These are phyloP conservation scores for Heliconius charithonia DNA, from an alignment of 2,888 invertebrate genomes.

Conservation along the genomic window DNA sequence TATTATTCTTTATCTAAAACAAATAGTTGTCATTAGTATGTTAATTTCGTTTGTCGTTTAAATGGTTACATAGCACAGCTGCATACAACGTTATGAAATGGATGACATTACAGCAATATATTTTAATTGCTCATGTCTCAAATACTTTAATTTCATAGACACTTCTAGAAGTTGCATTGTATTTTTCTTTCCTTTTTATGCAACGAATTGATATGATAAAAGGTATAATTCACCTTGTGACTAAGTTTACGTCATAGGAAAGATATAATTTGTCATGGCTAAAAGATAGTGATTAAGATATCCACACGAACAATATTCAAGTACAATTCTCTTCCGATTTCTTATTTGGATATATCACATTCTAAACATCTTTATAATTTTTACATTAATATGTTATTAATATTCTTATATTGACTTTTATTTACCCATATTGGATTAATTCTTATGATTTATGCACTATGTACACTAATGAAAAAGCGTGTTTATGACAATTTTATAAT, in stretches of 20 bases:
- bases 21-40: constrained; percentile 9
- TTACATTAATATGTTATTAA: not conserved
- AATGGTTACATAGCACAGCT: constrained; percentile 22
- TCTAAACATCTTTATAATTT: not conserved
- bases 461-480: constrained; percentile 72
- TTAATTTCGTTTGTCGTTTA: constrained; percentile 11
- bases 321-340: not conserved
- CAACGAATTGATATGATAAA: constrained; percentile 34
- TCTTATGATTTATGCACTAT: not conserved
- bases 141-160: constrained; percentile 14
- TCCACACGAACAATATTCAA: not conserved
- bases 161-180: constrained; percentile 15
- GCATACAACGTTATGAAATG: constrained; percentile 39
- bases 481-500: constrained; percentile 51
- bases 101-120: constrained; percentile 18
- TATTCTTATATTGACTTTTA: not conserved
- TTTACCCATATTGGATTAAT: not conserved
- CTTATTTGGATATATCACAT: not conserved
- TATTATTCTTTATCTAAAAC: constrained; percentile 33
- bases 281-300: constrained; percentile 25
- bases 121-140: constrained; percentile 1
- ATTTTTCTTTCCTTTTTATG: constrained; percentile 31
- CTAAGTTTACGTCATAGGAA: constrained; percentile 59
- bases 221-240: constrained; percentile 51
- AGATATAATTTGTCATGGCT: constrained; percentile 8